Percentiles rank a stretch among this genome's conserved stretches.
These are phyloP conservation scores for Macrobrachium rosenbergii DNA, from an alignment of 1,140 invertebrate genomes.

Conservation along the genomic window DNA sequence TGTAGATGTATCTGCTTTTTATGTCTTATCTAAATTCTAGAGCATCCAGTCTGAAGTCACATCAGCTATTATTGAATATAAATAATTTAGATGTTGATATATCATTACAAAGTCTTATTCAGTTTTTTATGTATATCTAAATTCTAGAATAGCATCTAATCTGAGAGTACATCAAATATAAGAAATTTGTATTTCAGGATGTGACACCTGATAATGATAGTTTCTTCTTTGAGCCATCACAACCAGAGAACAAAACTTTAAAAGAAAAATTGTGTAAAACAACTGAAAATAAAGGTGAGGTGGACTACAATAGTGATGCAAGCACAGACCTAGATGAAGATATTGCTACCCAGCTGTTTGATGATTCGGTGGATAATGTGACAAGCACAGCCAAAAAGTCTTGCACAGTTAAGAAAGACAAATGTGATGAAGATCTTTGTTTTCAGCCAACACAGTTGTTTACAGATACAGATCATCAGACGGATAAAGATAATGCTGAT, in stretches of 20 bases:
- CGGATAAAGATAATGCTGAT: not conserved
- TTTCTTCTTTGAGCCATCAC: constrained; percentile 49
- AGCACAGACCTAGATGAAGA: constrained; percentile 16
- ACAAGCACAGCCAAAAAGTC: too few relatives aligned
- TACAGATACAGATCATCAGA: not conserved
- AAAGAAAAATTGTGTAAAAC: not conserved
- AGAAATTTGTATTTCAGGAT: not conserved
- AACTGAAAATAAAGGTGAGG: not conserved
- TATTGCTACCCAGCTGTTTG: not conserved
- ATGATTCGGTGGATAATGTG: too few relatives aligned
- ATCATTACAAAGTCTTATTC: too few relatives aligned
- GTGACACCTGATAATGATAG: constrained; percentile 23
- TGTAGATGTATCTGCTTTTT: too few relatives aligned
- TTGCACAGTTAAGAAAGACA: too few relatives aligned
- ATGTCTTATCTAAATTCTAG: too few relatives aligned
- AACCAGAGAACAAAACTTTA: not conserved
- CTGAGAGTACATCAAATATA: not conserved
- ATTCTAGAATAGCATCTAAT: too few relatives aligned
- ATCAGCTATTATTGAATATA: too few relatives aligned
- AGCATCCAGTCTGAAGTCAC: too few relatives aligned
- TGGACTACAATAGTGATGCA: constrained; percentile 11
- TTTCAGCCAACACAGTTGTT: constrained; percentile 20
- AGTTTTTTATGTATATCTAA: too few relatives aligned
- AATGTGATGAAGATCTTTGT: too few relatives aligned
- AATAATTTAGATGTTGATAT: too few relatives aligned